phyloP scores from a whole-genome alignment of 2,113 vertebrate genomes.

The Morone chrysops region DNA sequence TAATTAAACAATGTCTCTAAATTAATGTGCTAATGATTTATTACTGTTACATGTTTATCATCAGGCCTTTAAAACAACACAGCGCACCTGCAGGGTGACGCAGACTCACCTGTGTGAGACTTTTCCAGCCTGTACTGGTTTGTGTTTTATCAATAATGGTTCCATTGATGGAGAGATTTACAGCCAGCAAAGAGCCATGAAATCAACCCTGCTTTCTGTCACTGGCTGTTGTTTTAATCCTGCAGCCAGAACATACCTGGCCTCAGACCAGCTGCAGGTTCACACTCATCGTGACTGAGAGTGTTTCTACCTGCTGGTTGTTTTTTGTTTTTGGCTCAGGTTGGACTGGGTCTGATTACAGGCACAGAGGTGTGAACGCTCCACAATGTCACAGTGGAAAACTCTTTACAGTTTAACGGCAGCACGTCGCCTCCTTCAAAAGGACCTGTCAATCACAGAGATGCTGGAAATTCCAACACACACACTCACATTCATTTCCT shows the following conservation, averaged over 20 bases:
- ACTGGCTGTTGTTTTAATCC: constrained; percentile 37
- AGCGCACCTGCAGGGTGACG: constrained; percentile 44
- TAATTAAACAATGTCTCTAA: constrained; percentile 17
- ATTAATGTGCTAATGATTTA: constrained; percentile 16
- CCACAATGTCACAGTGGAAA: not conserved
- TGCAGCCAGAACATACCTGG: constrained; percentile 53
- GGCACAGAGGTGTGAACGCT: not conserved
- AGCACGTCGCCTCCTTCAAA: not conserved
- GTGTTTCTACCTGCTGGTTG: not conserved
- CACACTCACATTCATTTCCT: not conserved
- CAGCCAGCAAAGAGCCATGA: not conserved
- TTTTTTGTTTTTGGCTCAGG: not conserved
- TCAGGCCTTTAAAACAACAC: not conserved
- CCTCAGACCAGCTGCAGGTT: constrained; percentile 25
- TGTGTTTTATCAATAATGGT: constrained; percentile 5
- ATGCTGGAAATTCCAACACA: not conserved
- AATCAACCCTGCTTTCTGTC: constrained; percentile 13
- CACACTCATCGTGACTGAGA: constrained; percentile 28
- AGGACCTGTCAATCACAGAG: constrained; percentile 19
- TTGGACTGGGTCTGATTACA: not conserved
- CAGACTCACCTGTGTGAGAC: constrained; percentile 24
- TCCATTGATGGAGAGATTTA: constrained; percentile 36
- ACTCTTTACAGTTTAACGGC: not conserved
- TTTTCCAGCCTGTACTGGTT: not conserved
- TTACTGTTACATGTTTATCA: not conserved